Base-by-base conservation (phyloP, 2,888 invertebrate species). In the Agriopis marginaria region DNA sequence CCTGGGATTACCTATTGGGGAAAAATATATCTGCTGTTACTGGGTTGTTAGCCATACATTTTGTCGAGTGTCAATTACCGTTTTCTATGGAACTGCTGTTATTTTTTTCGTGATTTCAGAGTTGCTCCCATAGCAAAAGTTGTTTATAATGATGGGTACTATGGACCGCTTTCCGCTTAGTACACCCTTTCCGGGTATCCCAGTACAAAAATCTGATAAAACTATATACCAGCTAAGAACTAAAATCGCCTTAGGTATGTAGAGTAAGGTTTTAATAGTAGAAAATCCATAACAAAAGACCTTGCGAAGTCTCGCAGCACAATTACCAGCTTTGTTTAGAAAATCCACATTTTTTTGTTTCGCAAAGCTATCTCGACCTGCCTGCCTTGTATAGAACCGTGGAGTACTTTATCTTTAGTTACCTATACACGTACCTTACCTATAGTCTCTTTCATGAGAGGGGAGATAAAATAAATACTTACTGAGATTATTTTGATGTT, bases 321-420 rank as follows among this genome's bases (percentile, higher is more conserved):
- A 51, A 61, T 51, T 42, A 8, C 42, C 17, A 44, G 32, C 10
- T 49, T 54, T 44, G 40, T 63, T 63, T 32, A 56, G 14, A 54
- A 55, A 63, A 49, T 56, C 49, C 45, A 39, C 47, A 49, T 11
- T 17, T 63, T 63, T 63, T 49, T 60, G 59, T 47, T 39, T 49
- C 39, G 7, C 47, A 6, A 55, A 17, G 14, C 39, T 55, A 39
- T 55, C 40, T 5, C 7, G 40, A 55, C 14, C 14, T 44, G 47
- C 44, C 39, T 10, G 32, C 14, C 39, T 54, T 42, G 39, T 63
- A 55, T 54, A 32, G 32, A 32, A 3, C 32, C 23, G 17, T 42
- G 42, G 42, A 55, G 54, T 1, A n/a, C 39, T 54, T 54, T 63
- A 55, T 54, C 63, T 63, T 32, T 32, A 32, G 32, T 32, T 3